Percentiles rank a stretch among this genome's conserved stretches.
phyloP scores from a whole-genome alignment of 2,888 invertebrate species.

The Nemapogon koenigi region DNA sequence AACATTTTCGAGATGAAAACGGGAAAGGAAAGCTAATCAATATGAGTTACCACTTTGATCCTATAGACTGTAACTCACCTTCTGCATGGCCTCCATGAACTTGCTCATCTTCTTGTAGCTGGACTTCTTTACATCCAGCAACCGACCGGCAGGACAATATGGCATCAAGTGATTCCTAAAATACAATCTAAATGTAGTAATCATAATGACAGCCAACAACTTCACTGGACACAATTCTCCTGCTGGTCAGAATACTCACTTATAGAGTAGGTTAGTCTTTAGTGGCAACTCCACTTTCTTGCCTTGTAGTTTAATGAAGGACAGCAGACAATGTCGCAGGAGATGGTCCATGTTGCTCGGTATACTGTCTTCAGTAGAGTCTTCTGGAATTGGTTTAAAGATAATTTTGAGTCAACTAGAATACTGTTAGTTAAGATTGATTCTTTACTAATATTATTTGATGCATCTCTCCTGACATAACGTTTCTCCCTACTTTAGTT shows the following conservation, averaged over 20 bases:
- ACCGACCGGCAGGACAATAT: constrained; percentile 70
- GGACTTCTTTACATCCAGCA: constrained; percentile 87
- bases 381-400: neutral
- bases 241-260: constrained; percentile 43
- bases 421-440: neutral
- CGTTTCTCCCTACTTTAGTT: too few species aligned
- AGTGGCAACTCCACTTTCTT: constrained; percentile 77
- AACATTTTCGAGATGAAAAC: too few species aligned
- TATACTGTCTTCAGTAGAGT: constrained; percentile 17
- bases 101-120: constrained; percentile 87
- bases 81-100: constrained; percentile 80
- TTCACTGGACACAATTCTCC: neutral
- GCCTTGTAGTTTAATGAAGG: constrained; percentile 76
- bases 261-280: constrained; percentile 83
- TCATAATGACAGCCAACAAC: neutral
- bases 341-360: constrained; percentile 74
- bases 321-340: constrained; percentile 77
- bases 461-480: neutral
- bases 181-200: constrained; percentile 1
- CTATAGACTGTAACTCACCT: constrained; percentile 36
- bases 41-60: constrained; percentile 15
- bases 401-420: neutral
- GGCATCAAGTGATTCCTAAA: constrained; percentile 70
- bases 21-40: neutral
- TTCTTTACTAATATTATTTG: neutral